phyloP scores from a whole-genome alignment of 2,113 vertebrate species.

The Indri indri region DNA sequence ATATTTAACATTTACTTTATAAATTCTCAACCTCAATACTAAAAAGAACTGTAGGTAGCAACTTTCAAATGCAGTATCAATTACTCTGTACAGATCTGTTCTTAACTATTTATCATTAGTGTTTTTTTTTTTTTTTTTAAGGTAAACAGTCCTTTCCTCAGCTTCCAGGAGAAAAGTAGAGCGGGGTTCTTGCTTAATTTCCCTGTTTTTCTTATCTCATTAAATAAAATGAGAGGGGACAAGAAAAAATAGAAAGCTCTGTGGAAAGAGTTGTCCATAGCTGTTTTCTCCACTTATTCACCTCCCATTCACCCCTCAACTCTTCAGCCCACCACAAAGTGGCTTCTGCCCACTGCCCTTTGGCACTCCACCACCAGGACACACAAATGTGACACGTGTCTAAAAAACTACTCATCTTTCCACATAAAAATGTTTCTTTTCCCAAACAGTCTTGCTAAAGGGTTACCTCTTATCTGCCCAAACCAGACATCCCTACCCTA shows the following conservation, averaged over 20 bases:
- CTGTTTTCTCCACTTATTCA: not conserved
- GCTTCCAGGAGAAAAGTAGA: not conserved
- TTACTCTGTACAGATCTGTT: not conserved
- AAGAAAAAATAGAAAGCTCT: too few relatives aligned
- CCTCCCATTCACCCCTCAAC: not conserved
- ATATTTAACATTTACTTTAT: not conserved
- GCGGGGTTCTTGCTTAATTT: not conserved
- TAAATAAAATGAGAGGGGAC: not conserved
- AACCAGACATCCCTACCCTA: not conserved
- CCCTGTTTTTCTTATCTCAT: not conserved
- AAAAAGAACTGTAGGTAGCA: not conserved
- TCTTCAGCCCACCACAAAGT: not conserved
- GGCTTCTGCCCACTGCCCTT: not conserved
- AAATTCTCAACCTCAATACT: constrained; percentile 3
- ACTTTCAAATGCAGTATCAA: not conserved
- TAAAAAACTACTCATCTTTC: constrained; percentile 6
- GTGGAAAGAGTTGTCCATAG: not conserved
- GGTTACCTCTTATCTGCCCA: not conserved
- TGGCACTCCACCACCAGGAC: not conserved
- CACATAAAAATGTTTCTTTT: not conserved
- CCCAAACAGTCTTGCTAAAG: not conserved
- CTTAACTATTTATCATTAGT: not conserved
- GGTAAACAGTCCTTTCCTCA: not conserved
- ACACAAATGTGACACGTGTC: not conserved
- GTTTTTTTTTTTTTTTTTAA: not conserved